Percentiles rank a stretch among this genome's conserved stretches.
Evolutionary conservation across 2,888 invertebrate genomes (phyloP).

Genomic region (Acronicta psi): DNA sequence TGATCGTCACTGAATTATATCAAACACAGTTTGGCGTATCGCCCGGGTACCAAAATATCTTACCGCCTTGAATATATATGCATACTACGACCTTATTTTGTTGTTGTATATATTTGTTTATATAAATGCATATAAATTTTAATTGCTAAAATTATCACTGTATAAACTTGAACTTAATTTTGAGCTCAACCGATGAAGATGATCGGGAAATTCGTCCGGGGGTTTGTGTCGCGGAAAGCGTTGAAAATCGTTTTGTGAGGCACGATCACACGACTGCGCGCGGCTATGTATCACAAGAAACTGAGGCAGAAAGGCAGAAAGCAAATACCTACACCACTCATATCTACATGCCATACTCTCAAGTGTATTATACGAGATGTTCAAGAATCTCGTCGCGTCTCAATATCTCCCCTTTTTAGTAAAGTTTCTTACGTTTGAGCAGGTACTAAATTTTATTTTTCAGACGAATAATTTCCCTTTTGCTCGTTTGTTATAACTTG

Average conservation of each 20-base stretch:
- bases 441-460: slow-evolving; percentile 25
- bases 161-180: neutral
- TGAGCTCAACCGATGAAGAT: neutral
- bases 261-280: slow-evolving; percentile 52
- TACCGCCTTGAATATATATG: slow-evolving; percentile 71
- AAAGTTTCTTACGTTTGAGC: slow-evolving; percentile 31
- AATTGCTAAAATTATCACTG: slow-evolving; percentile 3
- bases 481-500: neutral
- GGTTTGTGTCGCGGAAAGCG: slow-evolving; percentile 36
- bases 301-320: slow-evolving; percentile 59
- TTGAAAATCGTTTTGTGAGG: slow-evolving; percentile 16
- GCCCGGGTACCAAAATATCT: slow-evolving; percentile 82
- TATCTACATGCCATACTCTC: slow-evolving; percentile 55
- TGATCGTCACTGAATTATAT: slow-evolving; percentile 56
- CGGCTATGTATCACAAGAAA: slow-evolving; percentile 53
- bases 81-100: slow-evolving; percentile 49
- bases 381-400: slow-evolving; percentile 57
- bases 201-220: slow-evolving; percentile 9
- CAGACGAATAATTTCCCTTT: slow-evolving; percentile 12
- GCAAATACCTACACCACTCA: slow-evolving; percentile 46
- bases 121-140: neutral
- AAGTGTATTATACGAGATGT: slow-evolving; percentile 47
- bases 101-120: slow-evolving; percentile 21
- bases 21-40: slow-evolving; percentile 73
- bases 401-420: slow-evolving; percentile 60